A percentile compares a stretch with the other conserved stretches of the same genome.
Conservation (phyloP, 2,888 invertebrate species). For the Ligdia adustata region DNA sequence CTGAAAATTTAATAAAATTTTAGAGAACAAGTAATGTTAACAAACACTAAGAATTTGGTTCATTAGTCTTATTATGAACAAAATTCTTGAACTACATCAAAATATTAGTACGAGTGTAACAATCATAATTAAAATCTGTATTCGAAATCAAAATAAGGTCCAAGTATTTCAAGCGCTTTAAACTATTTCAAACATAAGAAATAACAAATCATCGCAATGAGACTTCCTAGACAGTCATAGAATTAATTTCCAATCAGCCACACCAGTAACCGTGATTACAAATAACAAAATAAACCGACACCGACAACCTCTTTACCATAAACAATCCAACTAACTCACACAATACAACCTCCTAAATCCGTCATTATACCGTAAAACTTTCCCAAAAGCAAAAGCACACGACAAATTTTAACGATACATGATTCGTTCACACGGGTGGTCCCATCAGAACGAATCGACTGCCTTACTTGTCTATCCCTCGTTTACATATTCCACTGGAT, state of each 20-base stretch:
- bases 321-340: conserved; percentile 28
- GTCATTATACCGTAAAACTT: conserved; percentile 39
- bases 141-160: no score
- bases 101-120: no score
- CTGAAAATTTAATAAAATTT: no score
- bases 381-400: conserved; percentile 40
- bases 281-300: conserved; percentile 27
- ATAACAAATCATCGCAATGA: conserved; percentile 12
- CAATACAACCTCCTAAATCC: conserved; percentile 27
- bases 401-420: conserved; percentile 40
- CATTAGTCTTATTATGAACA: no score
- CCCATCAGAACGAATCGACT: conserved; percentile 61
- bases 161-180: no score
- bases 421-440: conserved; percentile 66
- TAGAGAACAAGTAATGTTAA: no score
- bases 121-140: no score
- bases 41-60: no score
- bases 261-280: conserved; percentile 5
- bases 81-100: no score
- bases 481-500: conserved; percentile 74
- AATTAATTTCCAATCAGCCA: conserved; percentile 13
- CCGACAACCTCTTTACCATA: conserved; percentile 26
- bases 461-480: conserved; percentile 63
- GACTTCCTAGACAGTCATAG: conserved; percentile 1
- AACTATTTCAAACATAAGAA: no score